Conservation (phyloP, 2,797 vertebrate species). For the Enteromius paludinosus region DNA sequence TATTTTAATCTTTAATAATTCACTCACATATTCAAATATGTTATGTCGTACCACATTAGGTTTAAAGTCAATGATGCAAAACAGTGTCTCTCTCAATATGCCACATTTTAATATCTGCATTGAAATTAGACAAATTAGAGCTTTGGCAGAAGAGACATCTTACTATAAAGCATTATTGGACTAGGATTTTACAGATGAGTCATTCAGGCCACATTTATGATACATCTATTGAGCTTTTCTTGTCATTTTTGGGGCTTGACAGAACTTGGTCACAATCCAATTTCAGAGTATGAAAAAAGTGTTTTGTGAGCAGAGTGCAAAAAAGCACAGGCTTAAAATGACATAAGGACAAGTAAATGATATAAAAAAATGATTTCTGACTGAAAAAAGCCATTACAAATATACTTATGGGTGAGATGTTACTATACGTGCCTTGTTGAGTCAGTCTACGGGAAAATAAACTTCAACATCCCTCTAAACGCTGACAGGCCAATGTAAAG, state of each 20-base stretch:
- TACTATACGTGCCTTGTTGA: constrained; percentile 3
- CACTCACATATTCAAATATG: neutral
- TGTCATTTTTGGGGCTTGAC: neutral
- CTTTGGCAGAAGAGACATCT: neutral
- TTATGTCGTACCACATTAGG: neutral
- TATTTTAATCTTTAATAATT: neutral
- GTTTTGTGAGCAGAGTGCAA: neutral
- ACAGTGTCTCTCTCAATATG: neutral
- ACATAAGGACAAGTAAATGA: neutral
- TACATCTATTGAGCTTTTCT: neutral
- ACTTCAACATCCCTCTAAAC: constrained; percentile 53
- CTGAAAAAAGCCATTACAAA: neutral
- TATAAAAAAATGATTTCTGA: neutral
- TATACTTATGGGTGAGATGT: neutral
- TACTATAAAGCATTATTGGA: neutral
- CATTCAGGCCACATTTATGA: neutral
- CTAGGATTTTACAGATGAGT: neutral
- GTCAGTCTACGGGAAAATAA: constrained; percentile 57
- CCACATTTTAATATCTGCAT: neutral
- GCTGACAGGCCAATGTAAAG: constrained; percentile 66
- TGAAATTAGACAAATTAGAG: neutral
- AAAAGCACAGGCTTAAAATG: neutral
- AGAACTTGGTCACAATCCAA: neutral
- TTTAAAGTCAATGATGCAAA: neutral
- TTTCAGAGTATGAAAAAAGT: neutral